A percentile compares a stretch with the other conserved stretches of the same genome.
Evolutionary conservation across 2,797 vertebrate genomes (phyloP).

Genomic region (Micropoecilia bifurca): DNA sequence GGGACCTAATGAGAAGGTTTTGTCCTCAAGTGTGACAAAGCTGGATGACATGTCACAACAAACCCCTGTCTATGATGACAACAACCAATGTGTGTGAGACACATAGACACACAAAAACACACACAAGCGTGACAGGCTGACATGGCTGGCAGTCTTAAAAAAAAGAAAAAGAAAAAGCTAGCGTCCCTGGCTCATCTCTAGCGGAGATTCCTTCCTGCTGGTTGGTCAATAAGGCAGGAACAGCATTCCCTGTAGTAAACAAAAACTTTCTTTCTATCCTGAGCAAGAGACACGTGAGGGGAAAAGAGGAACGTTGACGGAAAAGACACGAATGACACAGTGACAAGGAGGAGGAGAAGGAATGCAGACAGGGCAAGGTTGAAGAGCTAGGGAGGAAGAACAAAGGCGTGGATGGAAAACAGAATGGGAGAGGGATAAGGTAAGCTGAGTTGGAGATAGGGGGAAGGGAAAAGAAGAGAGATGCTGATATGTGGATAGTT

Average conservation of each 20-base stretch:
- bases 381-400: constrained; percentile 46
- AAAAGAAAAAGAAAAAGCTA: constrained; percentile 66
- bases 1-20: constrained; percentile 71
- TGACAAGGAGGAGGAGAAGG: constrained; percentile 62
- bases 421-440: constrained; percentile 30
- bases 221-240: constrained; percentile 77
- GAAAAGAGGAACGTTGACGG: constrained; percentile 37
- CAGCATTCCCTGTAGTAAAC: constrained; percentile 72
- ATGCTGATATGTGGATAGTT: constrained; percentile 45
- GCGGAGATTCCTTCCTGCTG: constrained; percentile 73
- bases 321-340: constrained; percentile 67
- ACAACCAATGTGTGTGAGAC: constrained; percentile 64
- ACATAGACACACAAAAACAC: constrained; percentile 22
- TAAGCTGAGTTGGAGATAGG: constrained; percentile 30
- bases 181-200: constrained; percentile 64
- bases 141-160: constrained; percentile 64
- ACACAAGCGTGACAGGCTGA: constrained; percentile 65
- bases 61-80: constrained; percentile 70
- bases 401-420: constrained; percentile 46
- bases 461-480: constrained; percentile 16
- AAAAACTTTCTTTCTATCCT: constrained; percentile 71
- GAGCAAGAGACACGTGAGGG: constrained; percentile 30
- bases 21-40: constrained; percentile 76
- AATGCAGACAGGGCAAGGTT: constrained; percentile 53
- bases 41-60: constrained; percentile 76